phyloP scores from a whole-genome alignment of 2,797 vertebrate genomes.

The Phataginus tricuspis region DNA sequence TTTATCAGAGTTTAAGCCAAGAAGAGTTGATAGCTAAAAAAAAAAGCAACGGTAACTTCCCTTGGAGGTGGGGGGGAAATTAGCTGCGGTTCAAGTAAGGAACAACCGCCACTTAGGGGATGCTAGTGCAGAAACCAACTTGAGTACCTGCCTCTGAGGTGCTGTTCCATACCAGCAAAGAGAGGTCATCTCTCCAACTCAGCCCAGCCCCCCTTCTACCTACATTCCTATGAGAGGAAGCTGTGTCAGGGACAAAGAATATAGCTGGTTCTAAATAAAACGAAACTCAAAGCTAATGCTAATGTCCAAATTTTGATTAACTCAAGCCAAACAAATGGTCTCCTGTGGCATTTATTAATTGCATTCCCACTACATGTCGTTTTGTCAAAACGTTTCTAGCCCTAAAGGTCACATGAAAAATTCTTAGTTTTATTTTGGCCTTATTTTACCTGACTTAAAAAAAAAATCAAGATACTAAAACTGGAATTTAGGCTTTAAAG shows the following conservation, averaged over 20 bases:
- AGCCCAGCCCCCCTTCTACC: background rate
- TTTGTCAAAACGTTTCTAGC: background rate
- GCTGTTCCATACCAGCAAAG: background rate
- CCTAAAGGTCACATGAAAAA: background rate
- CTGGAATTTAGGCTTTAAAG: background rate
- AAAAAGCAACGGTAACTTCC: background rate
- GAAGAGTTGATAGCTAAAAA: background rate
- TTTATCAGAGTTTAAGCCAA: background rate
- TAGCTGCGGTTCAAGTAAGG: background rate
- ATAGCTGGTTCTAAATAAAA: background rate
- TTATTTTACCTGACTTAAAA: background rate
- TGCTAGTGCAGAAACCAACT: background rate
- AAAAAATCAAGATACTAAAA: constrained; percentile 5
- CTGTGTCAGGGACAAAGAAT: background rate
- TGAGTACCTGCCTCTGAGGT: background rate
- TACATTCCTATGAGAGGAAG: background rate
- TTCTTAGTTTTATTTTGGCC: background rate
- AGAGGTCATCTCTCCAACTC: background rate
- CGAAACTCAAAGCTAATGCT: background rate
- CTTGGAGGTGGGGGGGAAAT: background rate
- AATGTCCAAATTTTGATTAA: background rate
- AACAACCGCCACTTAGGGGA: background rate
- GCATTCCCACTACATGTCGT: background rate
- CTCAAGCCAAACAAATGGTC: background rate
- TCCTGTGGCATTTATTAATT: background rate